Conservation (phyloP, 1,140 invertebrate species). For the Caenorhabditis inopinata region DNA sequence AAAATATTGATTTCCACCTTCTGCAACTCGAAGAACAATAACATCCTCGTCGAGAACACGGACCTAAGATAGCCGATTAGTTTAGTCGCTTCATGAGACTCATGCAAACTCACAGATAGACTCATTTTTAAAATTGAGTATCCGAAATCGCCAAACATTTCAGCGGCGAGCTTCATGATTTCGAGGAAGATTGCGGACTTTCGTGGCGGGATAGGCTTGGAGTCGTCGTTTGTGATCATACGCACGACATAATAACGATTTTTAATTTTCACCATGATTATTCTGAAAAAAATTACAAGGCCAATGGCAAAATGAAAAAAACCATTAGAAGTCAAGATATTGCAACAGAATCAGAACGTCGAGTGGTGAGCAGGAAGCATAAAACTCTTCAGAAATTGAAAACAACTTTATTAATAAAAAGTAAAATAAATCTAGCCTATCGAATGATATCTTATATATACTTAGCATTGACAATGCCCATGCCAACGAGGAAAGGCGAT, state of each 20-base stretch:
- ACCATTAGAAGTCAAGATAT: background rate
- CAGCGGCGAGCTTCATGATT: constrained; percentile 4
- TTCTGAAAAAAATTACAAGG: background rate
- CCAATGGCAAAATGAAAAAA: background rate
- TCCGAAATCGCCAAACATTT: constrained; percentile 43
- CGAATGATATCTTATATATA: background rate
- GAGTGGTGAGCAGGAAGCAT: no score
- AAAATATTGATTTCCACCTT: constrained; percentile 33
- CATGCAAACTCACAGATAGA: constrained; percentile 36
- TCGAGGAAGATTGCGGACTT: constrained; percentile 26
- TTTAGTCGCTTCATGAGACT: no score
- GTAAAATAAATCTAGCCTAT: background rate
- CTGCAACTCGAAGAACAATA: constrained; percentile 34
- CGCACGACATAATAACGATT: constrained; percentile 21
- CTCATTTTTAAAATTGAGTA: constrained; percentile 24
- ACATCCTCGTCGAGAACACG: constrained; percentile 33
- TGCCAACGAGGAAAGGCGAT: constrained; percentile 88
- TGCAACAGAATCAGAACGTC: no score
- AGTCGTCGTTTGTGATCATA: background rate
- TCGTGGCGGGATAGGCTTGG: background rate
- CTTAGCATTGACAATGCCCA: constrained; percentile 79
- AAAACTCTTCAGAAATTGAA: no score
- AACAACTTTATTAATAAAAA: no score
- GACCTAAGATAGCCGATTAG: constrained; percentile 12
- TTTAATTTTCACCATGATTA: constrained; percentile 36